These are phyloP conservation scores for Varanus salvator DNA, from an alignment of 2,113 vertebrate genomes.

Conservation along the genomic window DNA sequence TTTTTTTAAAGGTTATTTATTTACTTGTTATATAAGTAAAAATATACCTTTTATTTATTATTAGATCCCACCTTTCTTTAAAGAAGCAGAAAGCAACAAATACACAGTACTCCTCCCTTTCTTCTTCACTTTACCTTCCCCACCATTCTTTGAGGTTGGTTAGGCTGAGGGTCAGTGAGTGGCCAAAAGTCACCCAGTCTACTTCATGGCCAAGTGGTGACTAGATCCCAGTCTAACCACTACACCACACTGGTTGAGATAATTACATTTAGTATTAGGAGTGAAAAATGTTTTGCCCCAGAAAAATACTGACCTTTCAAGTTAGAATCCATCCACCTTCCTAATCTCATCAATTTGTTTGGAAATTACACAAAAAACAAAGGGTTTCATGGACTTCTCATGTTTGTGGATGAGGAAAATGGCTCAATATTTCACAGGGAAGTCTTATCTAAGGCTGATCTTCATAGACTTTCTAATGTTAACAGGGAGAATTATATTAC, in stretches of 20 bases:
- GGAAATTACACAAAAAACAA: not conserved
- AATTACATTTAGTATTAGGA: not conserved
- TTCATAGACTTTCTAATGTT: not conserved
- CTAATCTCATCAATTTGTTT: not conserved
- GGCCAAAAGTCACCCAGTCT: too few relatives aligned
- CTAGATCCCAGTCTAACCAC: too few relatives aligned
- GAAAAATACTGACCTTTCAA: not conserved
- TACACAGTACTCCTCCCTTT: too few relatives aligned
- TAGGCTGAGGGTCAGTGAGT: too few relatives aligned
- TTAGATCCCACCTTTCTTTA: too few relatives aligned
- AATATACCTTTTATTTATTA: too few relatives aligned
- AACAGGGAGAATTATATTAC: not conserved
- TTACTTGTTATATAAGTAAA: too few relatives aligned
- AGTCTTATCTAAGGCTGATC: not conserved
- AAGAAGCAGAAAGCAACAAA: too few relatives aligned
- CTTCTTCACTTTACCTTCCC: too few relatives aligned
- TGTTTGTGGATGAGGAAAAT: not conserved
- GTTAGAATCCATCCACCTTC: not conserved
- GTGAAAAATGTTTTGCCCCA: not conserved
- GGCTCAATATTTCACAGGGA: not conserved
- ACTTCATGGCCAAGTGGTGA: too few relatives aligned
- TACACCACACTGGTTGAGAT: not conserved
- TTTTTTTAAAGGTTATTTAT: not conserved
- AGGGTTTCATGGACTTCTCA: not conserved
- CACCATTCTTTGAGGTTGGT: too few relatives aligned